These are phyloP conservation scores for Tokudaia tokunoshimensis DNA, from an alignment of 2,797 vertebrate species.

Conservation along the genomic window DNA sequence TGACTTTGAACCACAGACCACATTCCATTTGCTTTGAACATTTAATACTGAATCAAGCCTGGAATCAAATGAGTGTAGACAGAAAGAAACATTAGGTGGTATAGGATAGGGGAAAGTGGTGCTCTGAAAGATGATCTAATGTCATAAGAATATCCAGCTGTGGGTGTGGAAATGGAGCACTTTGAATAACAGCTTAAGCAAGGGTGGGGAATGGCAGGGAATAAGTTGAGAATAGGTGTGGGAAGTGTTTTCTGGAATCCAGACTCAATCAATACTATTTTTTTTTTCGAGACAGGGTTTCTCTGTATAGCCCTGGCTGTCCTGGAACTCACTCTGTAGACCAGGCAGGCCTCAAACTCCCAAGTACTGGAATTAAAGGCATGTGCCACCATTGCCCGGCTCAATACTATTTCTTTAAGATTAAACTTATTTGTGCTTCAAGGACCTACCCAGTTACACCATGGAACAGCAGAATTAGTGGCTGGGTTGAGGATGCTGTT, in stretches of 20 bases:
- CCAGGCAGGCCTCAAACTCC: too few relatives aligned
- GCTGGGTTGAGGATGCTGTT: not conserved
- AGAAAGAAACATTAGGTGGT: not conserved
- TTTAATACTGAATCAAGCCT: slow-evolving; percentile 41
- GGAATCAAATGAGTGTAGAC: slow-evolving; percentile 48
- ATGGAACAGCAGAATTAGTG: not conserved
- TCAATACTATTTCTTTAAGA: slow-evolving; percentile 68
- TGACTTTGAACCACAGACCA: slow-evolving; percentile 65
- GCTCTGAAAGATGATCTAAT: not conserved
- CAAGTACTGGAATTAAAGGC: too few relatives aligned
- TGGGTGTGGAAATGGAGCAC: not conserved
- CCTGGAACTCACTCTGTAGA: too few relatives aligned
- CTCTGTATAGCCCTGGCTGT: too few relatives aligned
- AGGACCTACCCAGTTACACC: not conserved
- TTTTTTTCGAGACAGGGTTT: not conserved
- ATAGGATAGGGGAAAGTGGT: not conserved
- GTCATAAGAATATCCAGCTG: not conserved
- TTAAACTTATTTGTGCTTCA: not conserved
- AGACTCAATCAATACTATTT: slow-evolving; percentile 61
- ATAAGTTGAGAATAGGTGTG: not conserved
- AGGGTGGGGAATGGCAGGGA: not conserved
- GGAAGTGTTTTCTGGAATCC: slow-evolving; percentile 2
- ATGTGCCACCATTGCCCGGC: too few relatives aligned
- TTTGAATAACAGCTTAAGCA: not conserved
- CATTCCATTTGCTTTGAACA: slow-evolving; percentile 68